Conservation (phyloP, 1,140 invertebrate species). For the Apis laboriosa region DNA sequence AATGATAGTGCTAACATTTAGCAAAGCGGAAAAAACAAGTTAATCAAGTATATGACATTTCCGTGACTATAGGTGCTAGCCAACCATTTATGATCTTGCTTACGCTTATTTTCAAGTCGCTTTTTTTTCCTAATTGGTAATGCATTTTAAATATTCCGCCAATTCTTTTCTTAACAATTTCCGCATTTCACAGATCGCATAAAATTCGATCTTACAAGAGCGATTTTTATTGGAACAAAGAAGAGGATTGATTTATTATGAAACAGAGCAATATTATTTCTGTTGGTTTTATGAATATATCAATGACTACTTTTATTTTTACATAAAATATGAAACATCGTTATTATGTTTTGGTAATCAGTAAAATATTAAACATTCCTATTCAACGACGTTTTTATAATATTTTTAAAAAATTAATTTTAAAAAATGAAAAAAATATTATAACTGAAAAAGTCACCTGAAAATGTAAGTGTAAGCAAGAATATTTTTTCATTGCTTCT, state of each 20-base stretch:
- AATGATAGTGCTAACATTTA: slow-evolving; percentile 20
- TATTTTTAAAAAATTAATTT: neutral
- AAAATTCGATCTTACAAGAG: slow-evolving; percentile 3
- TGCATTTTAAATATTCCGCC: neutral
- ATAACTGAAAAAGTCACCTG: slow-evolving; percentile 33
- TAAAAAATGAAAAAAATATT: slow-evolving; percentile 6
- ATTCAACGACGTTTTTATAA: neutral
- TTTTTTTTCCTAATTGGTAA: slow-evolving; percentile 19
- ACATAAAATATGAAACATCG: slow-evolving; percentile 2
- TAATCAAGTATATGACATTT: slow-evolving; percentile 31
- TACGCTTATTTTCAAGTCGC: slow-evolving; percentile 43
- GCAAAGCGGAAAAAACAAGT: slow-evolving; percentile 28
- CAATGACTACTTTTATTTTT: slow-evolving; percentile 7
- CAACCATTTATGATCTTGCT: slow-evolving; percentile 14
- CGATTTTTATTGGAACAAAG: neutral
- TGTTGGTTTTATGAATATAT: neutral
- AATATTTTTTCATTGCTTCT: slow-evolving; percentile 20
- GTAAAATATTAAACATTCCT: neutral
- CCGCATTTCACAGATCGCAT: slow-evolving; percentile 17
- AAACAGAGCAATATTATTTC: neutral
- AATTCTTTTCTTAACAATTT: slow-evolving; percentile 8
- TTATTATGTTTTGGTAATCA: too few relatives aligned
- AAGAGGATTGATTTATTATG: slow-evolving; percentile 29
- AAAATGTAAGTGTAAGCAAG: slow-evolving; percentile 44
- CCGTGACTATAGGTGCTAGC: slow-evolving; percentile 8